Conservation (phyloP, 2,888 invertebrate species). For the Tetragnatha montana region DNA sequence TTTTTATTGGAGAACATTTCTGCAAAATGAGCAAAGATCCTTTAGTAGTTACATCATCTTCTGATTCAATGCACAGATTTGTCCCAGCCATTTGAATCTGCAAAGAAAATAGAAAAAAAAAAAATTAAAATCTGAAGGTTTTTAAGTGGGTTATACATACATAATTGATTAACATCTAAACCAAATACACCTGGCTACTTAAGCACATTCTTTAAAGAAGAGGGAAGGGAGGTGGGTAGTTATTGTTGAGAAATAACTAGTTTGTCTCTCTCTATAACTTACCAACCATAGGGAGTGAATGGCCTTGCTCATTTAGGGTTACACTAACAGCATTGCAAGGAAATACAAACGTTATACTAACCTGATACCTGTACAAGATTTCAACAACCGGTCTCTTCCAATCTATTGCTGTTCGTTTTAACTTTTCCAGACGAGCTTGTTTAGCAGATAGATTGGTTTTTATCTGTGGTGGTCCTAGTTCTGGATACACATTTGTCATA, state of each 20-base stretch:
- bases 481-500: constrained; percentile 88
- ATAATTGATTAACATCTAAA: background rate
- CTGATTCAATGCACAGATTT: constrained; percentile 86
- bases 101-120: constrained; percentile 38
- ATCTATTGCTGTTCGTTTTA: constrained; percentile 73
- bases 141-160: background rate
- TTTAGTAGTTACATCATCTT: constrained; percentile 86
- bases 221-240: too few species aligned
- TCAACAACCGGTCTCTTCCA: constrained; percentile 53
- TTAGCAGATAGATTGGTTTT: constrained; percentile 81
- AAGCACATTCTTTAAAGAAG: too few species aligned
- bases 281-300: too few species aligned
- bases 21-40: constrained; percentile 84
- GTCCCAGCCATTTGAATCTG: constrained; percentile 85
- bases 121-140: background rate
- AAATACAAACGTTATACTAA: too few species aligned
- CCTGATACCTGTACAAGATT: constrained; percentile 74
- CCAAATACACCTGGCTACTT: too few species aligned
- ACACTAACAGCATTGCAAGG: too few species aligned
- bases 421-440: constrained; percentile 83
- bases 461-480: constrained; percentile 78
- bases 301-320: too few species aligned
- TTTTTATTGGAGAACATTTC: constrained; percentile 79
- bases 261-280: too few species aligned
- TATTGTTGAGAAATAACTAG: background rate